A percentile compares a stretch with the other conserved stretches of the same genome.
Evolutionary conservation across 2,113 vertebrate genomes (phyloP).

Genomic region (Ahaetulla prasina): DNA sequence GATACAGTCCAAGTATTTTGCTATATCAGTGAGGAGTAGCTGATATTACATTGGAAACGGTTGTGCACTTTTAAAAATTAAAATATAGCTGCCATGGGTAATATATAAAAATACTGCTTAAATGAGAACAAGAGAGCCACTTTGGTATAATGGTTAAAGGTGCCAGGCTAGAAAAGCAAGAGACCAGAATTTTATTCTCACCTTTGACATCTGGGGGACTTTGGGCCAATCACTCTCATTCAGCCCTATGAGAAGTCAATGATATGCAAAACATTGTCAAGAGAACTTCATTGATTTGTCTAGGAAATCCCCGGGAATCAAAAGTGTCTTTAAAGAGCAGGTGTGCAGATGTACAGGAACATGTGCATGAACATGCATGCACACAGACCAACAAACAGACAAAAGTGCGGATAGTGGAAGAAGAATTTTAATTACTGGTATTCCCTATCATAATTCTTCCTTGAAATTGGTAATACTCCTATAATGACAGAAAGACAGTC

Average conservation of each 20-base stretch:
- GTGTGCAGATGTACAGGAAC: neutral
- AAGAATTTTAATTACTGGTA: neutral
- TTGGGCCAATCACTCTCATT: neutral
- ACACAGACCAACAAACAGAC: neutral
- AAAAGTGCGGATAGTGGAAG: neutral
- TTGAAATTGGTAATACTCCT: neutral
- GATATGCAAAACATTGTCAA: neutral
- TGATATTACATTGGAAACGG: neutral
- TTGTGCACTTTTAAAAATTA: neutral
- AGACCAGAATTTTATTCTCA: neutral
- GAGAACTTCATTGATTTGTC: neutral
- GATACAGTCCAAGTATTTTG: neutral
- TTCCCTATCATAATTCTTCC: neutral
- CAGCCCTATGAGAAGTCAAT: neutral
- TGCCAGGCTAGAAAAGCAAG: neutral
- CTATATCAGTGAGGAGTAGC: neutral
- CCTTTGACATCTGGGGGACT: neutral
- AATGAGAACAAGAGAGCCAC: neutral
- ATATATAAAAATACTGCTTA: neutral
- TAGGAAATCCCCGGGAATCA: neutral
- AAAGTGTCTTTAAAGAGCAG: neutral
- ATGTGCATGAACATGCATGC: neutral
- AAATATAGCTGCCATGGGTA: neutral
- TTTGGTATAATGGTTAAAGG: neutral
- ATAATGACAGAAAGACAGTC: neutral